Base-by-base conservation (phyloP, 1,140 invertebrate genomes). In the Ceratosolen solmsi region DNA sequence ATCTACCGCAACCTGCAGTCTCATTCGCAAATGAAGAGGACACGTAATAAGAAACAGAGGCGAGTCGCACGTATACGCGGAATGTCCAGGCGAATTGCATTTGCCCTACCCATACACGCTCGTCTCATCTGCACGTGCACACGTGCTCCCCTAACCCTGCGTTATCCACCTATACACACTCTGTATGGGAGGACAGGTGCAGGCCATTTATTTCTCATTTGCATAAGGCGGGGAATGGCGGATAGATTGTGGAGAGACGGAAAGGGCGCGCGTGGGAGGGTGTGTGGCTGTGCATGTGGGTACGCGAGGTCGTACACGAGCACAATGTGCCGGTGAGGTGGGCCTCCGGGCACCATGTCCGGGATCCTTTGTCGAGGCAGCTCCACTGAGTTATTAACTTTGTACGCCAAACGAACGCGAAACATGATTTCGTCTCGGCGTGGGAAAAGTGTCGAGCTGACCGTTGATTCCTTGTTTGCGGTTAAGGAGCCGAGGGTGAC, bases 131-230 rank as follows among this genome's bases (percentile, higher is more conserved):
- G 22, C 63, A 46, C 68, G 25, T 38, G 13, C n/a, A 22, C n/a
- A 72, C 25, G 9, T 15, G 17, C 9, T 25, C n/a, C 49, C 46
- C 22, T 25, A 13, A 9, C 38, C 41, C 2, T 56, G 13, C 38
- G 30, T 60, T 54, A 27, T 36, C 22, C 41, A 70, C 49, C 49
- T 73, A 73, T 81, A 80, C 81, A 82, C 54, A 83, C 79, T 84
- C 84, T 84, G 85, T 84, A 79, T 79, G 84, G 36, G 83, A 85
- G 84, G 86, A 85, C 88, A 88, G 85, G 84, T 87, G 87, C 68
- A 56, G 82, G 68, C 78, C 84, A 87, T 88, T 87, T 85, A 85
- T 88, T 87, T 86, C 86, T 87, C 87, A 87, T 87, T 87, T 87
- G 84, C 86, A 87, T 87, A 84, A 56, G 27, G 77, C 65, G 74